Evolutionary conservation across 2,797 vertebrate genomes (phyloP).

Genomic region (Phalloptychus januarius): DNA sequence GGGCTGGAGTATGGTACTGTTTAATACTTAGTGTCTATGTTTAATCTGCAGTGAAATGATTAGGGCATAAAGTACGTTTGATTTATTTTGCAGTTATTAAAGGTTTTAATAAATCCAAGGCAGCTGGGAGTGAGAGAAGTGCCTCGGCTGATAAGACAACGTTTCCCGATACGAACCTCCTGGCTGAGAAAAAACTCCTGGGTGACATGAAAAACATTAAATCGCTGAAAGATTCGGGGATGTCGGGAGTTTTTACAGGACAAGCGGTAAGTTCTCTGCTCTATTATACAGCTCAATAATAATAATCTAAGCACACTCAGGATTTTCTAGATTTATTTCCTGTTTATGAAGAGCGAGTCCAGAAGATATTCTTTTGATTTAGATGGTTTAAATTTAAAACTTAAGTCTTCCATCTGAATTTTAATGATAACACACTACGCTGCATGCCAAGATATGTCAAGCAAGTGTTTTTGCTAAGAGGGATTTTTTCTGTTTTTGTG

Average conservation of each 20-base stretch:
- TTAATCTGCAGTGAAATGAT: not conserved
- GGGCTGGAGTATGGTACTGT: not conserved
- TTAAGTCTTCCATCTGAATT: not conserved
- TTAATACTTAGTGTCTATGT: conserved; percentile 10
- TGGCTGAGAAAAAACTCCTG: conserved; percentile 68
- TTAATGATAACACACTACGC: not conserved
- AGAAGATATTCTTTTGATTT: not conserved
- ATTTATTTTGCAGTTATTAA: conserved; percentile 66
- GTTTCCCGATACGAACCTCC: conserved; percentile 49
- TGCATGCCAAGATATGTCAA: not conserved
- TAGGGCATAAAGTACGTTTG: conserved; percentile 8
- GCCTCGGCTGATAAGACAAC: conserved; percentile 39
- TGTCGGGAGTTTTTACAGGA: conserved; percentile 71
- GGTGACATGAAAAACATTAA: conserved; percentile 74
- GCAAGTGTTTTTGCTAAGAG: not conserved
- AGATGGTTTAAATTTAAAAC: conserved; percentile 1
- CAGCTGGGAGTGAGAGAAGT: conserved; percentile 33
- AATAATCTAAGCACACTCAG: not conserved
- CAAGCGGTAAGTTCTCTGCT: conserved; percentile 59
- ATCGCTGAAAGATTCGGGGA: conserved; percentile 71
- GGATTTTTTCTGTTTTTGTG: no score
- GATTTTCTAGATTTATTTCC: not conserved
- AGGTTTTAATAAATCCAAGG: conserved; percentile 56
- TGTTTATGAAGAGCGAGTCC: not conserved
- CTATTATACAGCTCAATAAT: not conserved